Evolutionary conservation across 2,888 invertebrate species (phyloP).

Genomic region (Micropterix aruncella): DNA sequence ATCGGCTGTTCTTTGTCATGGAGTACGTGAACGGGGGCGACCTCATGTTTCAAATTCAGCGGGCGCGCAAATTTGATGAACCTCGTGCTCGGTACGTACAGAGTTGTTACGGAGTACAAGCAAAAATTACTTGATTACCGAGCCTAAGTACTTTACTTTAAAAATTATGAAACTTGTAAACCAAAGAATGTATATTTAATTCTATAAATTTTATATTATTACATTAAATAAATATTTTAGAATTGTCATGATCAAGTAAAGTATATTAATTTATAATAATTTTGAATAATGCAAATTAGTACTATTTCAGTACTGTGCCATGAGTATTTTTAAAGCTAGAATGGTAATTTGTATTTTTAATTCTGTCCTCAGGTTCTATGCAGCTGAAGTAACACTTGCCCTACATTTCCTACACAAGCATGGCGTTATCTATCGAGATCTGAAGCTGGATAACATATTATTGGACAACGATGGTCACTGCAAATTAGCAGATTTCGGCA

Average conservation of each 20-base stretch:
- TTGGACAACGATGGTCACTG: constrained; percentile 92
- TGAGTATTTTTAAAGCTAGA: too few species aligned
- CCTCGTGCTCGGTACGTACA: constrained; percentile 70
- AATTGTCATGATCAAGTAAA: too few species aligned
- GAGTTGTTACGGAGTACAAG: too few species aligned
- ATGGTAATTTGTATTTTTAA: too few species aligned
- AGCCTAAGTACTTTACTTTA: too few species aligned
- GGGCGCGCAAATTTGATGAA: constrained; percentile 96
- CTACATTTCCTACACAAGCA: constrained; percentile 93
- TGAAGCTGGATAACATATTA: constrained; percentile 96
- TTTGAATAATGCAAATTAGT: not conserved
- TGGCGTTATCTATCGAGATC: constrained; percentile 96
- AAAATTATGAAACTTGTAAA: too few species aligned
- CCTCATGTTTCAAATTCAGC: constrained; percentile 98
- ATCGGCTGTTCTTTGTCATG: constrained; percentile 97
- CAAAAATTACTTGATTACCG: too few species aligned
- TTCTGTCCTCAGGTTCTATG: constrained; percentile 54
- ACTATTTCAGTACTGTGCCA: not conserved
- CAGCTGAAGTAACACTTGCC: constrained; percentile 96
- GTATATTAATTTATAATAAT: too few species aligned
- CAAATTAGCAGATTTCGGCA: constrained; percentile 91
- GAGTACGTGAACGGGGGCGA: constrained; percentile 99
- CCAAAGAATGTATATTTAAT: too few species aligned
- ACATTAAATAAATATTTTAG: too few species aligned
- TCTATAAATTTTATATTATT: too few species aligned